Evolutionary conservation across 1,140 invertebrate species (phyloP), one percentile per base, ranked within the genome.

Genomic region (Pseudomyrmex flavicornis): DNA sequence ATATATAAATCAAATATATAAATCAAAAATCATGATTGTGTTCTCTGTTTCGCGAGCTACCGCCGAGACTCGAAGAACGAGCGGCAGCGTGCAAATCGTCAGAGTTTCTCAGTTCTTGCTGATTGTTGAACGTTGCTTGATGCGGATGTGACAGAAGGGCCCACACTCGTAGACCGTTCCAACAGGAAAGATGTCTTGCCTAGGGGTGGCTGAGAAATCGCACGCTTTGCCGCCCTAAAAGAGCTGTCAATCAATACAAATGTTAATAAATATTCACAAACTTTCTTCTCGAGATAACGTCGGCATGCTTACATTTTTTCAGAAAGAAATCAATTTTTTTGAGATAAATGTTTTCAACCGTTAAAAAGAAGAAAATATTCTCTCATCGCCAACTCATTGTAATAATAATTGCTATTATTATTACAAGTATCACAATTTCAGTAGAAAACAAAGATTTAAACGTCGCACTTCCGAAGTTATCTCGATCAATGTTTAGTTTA

Each of bases 41-140:
- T 85, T 15, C 65, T 70, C 70, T n/a, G 35, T 48, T 79, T 79
- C 50, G n/a, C 52, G 44, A 82, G 54, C 65, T 91, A 92, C 82
- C 92, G 91, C 89, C 91, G 91, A 61, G 92, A 91, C 68, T 94
- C 94, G 85, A 94, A 93, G 84, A 94, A 92, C 56, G 93, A 94
- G 82, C 93, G 92, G 89, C 93, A 94, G 90, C 93, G 93, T 20
- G 91, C 91, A 52, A 94, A 94, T 84, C 92, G 94, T 94, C 94
- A 94, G 85, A 94, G 93, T 86, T 93, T 94, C 10, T 94, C 92
- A 48, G 92, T 88, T 69, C 92, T 87, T 48, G 88, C 82, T 59
- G 92, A 87, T 85, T 70, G 76, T 84, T 93, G 35, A 69, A 77
- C n/a, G n/a, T 20, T 86, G 56, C 90, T 83, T 68, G 89, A 84